Conservation (phyloP, 2,113 vertebrate species). For the Bungarus multicinctus region DNA sequence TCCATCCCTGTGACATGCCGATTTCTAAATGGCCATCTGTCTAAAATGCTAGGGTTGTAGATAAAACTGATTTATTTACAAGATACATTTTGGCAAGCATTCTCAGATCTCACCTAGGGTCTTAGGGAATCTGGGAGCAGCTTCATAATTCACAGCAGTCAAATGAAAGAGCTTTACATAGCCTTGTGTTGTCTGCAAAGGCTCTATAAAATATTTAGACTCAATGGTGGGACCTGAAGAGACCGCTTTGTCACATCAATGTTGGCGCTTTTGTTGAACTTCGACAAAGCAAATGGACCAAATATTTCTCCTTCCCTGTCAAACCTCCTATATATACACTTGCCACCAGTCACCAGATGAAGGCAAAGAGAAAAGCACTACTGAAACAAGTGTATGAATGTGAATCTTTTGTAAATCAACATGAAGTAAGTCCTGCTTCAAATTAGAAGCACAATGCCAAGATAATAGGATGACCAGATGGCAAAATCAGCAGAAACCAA, state of each 20-base stretch:
- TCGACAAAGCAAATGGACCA: conserved; percentile 11
- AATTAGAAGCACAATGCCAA: neutral
- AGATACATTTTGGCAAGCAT: conserved; percentile 55
- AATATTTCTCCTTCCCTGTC: neutral
- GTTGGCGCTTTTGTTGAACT: conserved; percentile 41
- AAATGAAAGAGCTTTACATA: conserved; percentile 62
- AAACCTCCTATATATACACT: neutral
- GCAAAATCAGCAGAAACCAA: neutral
- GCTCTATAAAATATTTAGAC: conserved; percentile 68
- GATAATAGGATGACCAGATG: rapidly evolving
- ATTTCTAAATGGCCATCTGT: conserved; percentile 66
- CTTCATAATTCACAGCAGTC: conserved; percentile 69
- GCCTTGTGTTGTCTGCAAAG: conserved; percentile 50
- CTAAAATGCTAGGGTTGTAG: conserved; percentile 31
- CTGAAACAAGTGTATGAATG: conserved; percentile 12
- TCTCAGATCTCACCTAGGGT: conserved; percentile 61
- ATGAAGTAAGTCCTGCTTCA: neutral
- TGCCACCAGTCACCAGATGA: neutral
- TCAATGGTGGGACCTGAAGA: conserved; percentile 28
- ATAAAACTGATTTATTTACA: conserved; percentile 66
- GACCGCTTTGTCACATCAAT: conserved; percentile 48
- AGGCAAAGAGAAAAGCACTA: neutral
- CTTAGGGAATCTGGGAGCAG: conserved; percentile 53
- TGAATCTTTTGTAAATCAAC: neutral
- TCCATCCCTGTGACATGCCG: conserved; percentile 28